phyloP scores from a whole-genome alignment of 2,797 vertebrate species.

The Darevskia mixta region DNA sequence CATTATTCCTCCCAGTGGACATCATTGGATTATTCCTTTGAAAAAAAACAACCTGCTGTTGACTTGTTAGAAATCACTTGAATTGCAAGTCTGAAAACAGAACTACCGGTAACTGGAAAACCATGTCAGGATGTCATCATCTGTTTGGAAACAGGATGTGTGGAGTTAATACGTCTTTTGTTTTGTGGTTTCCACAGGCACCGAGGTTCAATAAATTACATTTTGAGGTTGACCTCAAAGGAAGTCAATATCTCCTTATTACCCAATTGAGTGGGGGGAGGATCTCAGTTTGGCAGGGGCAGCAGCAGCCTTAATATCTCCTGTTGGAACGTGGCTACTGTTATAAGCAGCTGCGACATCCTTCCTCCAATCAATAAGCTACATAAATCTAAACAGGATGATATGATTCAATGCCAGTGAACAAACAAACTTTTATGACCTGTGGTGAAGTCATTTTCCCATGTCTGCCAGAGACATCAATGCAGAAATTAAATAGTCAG shows the following conservation, averaged over 20 bases:
- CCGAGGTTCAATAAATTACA: conserved; percentile 6
- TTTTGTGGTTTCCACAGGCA: conserved; percentile 18
- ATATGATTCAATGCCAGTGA: conserved; percentile 47
- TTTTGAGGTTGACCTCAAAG: conserved; percentile 47
- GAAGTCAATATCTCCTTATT: conserved; percentile 49
- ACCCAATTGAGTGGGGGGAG: conserved; percentile 3
- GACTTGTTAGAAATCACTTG: neutral
- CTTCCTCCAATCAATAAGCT: neutral
- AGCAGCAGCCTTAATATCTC: neutral
- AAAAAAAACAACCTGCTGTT: neutral
- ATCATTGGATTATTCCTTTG: neutral
- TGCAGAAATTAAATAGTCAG: conserved; percentile 52
- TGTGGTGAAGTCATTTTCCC: conserved; percentile 22
- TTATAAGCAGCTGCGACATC: conserved; percentile 24
- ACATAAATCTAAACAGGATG: conserved; percentile 44
- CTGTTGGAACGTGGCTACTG: conserved; percentile 46
- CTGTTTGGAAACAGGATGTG: conserved; percentile 23
- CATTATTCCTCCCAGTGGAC: neutral
- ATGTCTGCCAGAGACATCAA: conserved; percentile 41
- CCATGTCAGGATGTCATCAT: neutral
- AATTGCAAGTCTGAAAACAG: neutral
- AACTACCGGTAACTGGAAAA: neutral
- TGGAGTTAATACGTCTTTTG: conserved; percentile 21
- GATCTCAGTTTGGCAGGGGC: neutral
- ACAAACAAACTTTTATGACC: conserved; percentile 40